Evolutionary conservation across 2,113 vertebrate genomes (phyloP), one percentile per base, ranked within the genome.

Genomic region (Vombatus ursinus): DNA sequence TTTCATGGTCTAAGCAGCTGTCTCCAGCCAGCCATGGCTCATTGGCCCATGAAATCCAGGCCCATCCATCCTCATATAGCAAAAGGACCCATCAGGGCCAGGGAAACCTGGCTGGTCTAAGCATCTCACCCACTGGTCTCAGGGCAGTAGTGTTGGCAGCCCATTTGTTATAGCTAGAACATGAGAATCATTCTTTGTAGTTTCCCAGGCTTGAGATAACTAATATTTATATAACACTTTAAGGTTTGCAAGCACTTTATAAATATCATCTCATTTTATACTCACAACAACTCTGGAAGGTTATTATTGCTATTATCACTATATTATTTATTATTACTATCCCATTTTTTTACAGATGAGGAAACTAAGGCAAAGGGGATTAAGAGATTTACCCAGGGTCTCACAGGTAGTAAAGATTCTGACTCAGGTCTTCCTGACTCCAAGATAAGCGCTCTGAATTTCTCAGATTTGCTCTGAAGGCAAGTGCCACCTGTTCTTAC

Each of bases 11-110:
- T 90, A 52, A 97, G 90, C 97, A 97, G 96, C 97, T 97, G 96
- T 97, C 97, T 98, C 96, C 92, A 97, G 84, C 94, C 96, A 97
- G 96, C 95, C 95, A 90, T 95, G 95, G 94, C 93, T 96, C 97
- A 96, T 61, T 93, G 49, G 95, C 94, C 57, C 96, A 47, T 92
- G 95, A 97, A 97, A 97, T 96, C 95, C 96, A 92, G 52, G 89
- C 95, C 95, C 95, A 95, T 95, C 90, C 95, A 97, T 96, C 94
- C 96, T 97, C 57, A 54, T 12, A 52, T 47, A 12, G 0, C 25
- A 49, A 0, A 52, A 96, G 92, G 93, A 94, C 92, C 92, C 11
- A 3, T 50, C 94, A 93, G 94, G 48, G 50, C 91, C 95, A 91
- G 52, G 52, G 48, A 95, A 93, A 47, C 61, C 95, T 92, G 92